Conservation (phyloP, 2,888 invertebrate species). For the Margaritifera margaritifera region DNA sequence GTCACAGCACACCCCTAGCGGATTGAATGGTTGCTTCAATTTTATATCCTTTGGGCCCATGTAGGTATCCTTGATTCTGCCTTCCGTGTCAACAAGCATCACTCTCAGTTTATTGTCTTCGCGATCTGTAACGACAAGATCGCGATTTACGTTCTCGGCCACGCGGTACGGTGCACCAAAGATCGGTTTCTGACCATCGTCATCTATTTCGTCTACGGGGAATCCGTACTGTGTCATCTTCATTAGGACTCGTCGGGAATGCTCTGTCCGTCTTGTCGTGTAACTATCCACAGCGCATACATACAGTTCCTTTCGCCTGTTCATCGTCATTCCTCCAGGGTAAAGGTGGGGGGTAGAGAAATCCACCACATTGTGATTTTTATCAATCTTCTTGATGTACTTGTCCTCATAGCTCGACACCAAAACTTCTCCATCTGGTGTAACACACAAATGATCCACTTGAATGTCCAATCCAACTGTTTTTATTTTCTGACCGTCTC, state of each 20-base stretch:
- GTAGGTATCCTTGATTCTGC: constrained; percentile 37
- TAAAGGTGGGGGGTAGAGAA: constrained; percentile 43
- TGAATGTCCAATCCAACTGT: constrained; percentile 43
- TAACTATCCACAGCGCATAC: constrained; percentile 52
- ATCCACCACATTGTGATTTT: constrained; percentile 37
- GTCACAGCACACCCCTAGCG: constrained; percentile 45
- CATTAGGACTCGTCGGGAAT: constrained; percentile 40
- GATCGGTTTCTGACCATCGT: constrained; percentile 37
- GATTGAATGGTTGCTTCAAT: constrained; percentile 45
- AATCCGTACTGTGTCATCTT: constrained; percentile 43
- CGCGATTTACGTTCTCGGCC: constrained; percentile 38
- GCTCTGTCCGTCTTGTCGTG: constrained; percentile 36
- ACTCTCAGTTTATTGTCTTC: constrained; percentile 47
- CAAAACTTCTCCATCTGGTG: constrained; percentile 36
- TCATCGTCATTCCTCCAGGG: constrained; percentile 48
- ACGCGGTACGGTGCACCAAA: constrained; percentile 49
- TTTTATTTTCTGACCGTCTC: constrained; percentile 38
- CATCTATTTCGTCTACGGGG: constrained; percentile 46
- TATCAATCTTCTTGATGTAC: constrained; percentile 46
- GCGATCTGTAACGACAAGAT: constrained; percentile 43
- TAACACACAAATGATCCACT: constrained; percentile 44
- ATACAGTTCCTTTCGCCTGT: constrained; percentile 42
- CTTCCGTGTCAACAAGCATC: constrained; percentile 37
- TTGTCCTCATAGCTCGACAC: constrained; percentile 52
- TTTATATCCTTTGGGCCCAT: constrained; percentile 36